phyloP scores from a whole-genome alignment of 1,140 invertebrate species.

The Pachyrhynchus sulphureomaculatus region DNA sequence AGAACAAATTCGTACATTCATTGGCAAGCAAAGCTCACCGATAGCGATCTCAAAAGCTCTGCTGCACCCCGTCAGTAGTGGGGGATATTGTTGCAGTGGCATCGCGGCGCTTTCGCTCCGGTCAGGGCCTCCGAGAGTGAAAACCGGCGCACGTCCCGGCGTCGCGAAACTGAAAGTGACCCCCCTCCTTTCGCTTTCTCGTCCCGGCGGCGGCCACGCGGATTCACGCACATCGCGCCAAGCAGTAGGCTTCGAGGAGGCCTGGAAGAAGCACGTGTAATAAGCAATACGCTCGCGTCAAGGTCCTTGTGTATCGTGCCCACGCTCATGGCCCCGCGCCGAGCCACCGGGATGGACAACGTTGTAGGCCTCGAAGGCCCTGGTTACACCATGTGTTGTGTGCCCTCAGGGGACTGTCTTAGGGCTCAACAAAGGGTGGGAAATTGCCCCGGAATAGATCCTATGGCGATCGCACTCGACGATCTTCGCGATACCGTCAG shows the following conservation, averaged over 20 bases:
- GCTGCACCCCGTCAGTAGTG: neutral
- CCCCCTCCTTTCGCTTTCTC: slow-evolving; percentile 51
- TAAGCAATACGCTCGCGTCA: slow-evolving; percentile 24
- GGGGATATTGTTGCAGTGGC: slow-evolving; percentile 1
- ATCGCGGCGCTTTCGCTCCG: slow-evolving; percentile 11
- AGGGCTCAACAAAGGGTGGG: slow-evolving; percentile 55
- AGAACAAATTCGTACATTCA: no score
- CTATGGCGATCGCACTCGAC: slow-evolving; percentile 65
- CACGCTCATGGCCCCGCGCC: slow-evolving; percentile 28
- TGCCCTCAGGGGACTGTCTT: slow-evolving; percentile 76
- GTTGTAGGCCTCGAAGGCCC: slow-evolving; percentile 40
- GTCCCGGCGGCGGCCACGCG: slow-evolving; percentile 20
- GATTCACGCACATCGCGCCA: slow-evolving; percentile 28
- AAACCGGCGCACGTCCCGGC: slow-evolving; percentile 31
- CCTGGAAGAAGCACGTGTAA: neutral
- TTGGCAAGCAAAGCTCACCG: no score
- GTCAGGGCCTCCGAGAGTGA: slow-evolving; percentile 33
- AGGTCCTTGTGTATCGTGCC: slow-evolving; percentile 19
- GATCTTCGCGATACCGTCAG: slow-evolving; percentile 79
- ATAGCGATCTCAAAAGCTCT: neutral
- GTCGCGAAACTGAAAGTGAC: slow-evolving; percentile 51
- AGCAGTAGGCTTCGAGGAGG: slow-evolving; percentile 46
- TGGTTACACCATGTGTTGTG: slow-evolving; percentile 71
- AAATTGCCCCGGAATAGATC: slow-evolving; percentile 51
- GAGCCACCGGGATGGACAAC: slow-evolving; percentile 36